Base-by-base conservation (phyloP, 2,888 invertebrate species). In the Tetrapedia diversipes region DNA sequence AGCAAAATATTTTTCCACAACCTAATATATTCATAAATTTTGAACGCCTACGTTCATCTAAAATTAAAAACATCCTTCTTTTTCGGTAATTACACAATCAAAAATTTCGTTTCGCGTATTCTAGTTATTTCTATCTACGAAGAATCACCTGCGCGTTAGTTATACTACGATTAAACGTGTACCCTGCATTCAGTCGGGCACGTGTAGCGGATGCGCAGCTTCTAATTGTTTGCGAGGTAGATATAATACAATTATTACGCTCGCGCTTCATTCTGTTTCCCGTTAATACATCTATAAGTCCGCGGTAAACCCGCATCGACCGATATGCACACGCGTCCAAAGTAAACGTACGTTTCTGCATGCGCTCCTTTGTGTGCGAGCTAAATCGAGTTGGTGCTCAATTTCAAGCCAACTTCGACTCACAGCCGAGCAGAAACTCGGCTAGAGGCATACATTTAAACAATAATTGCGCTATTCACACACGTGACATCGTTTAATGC, bases 351-450 rank as follows among this genome's bases (percentile, higher is more conserved):
- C 59, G 57, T 59, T 64, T 59, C 74, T 53, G 47, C 45, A 53
- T 54, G 32, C 53, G 4, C 75, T 34, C 75, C 75, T 74, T 75
- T 75, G 75, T 75, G 39, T 29, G 41, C 60, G n/a, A 47, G 47
- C 65, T 74, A 75, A 75, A 75, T 75, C 75, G 53, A 75, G 65
- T 75, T 75, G 65, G 65, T 22, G 65, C 75, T 74, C 60, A 65
- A 65, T 74, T 75, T 66, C 65, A n/a, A 65, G 65, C 43, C 27
- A 75, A 75, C 65, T 66, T 76, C 76, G 76, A 74, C 65, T 74
- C 65, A 60, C 34, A 54, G 47, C 53, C 61, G 47, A 22, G 56
- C 60, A 53, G 72, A 75, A 72, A 72, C 65, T 75, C 60, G 41
- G 24, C n/a, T n/a, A 4, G 47, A 24, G 24, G 66, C 76, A 51